Percentiles rank a stretch among this genome's conserved stretches.
Evolutionary conservation across 2,113 vertebrate species (phyloP).

Genomic region (Danionella cerebrum): DNA sequence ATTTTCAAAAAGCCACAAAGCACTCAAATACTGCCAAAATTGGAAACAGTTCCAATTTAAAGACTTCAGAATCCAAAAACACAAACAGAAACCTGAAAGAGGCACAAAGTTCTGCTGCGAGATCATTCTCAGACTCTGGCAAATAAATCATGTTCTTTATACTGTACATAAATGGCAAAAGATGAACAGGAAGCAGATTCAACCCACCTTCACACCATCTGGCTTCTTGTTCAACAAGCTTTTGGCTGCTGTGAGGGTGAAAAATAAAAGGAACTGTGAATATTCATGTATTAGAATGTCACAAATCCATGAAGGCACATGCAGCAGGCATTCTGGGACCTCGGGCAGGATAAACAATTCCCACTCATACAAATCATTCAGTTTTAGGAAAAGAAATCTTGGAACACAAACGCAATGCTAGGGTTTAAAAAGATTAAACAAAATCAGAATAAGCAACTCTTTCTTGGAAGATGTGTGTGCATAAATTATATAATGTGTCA

Average conservation of each 20-base stretch:
- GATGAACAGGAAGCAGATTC: background rate
- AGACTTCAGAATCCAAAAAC: background rate
- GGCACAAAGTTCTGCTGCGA: background rate
- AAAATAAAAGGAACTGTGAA: constrained; percentile 15
- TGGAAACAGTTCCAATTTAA: constrained; percentile 12
- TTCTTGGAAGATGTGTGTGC: background rate
- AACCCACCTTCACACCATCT: constrained; percentile 81
- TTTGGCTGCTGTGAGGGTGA: constrained; percentile 61
- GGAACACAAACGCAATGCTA: background rate
- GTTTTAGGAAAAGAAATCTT: background rate
- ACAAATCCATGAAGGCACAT: background rate
- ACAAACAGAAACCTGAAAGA: background rate
- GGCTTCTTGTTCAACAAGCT: constrained; percentile 79
- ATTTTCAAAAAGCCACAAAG: background rate
- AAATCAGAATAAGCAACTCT: background rate
- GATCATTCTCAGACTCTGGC: background rate
- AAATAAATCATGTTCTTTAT: background rate
- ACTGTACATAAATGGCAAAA: background rate
- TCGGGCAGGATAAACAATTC: background rate
- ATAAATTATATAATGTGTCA: background rate
- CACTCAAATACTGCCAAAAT: background rate
- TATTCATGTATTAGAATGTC: constrained; percentile 21
- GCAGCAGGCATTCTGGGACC: constrained; percentile 11
- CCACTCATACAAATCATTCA: background rate
- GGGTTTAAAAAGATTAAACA: constrained; percentile 1